phyloP scores from a whole-genome alignment of 2,797 vertebrate species.

The Takifugu ocellatus region DNA sequence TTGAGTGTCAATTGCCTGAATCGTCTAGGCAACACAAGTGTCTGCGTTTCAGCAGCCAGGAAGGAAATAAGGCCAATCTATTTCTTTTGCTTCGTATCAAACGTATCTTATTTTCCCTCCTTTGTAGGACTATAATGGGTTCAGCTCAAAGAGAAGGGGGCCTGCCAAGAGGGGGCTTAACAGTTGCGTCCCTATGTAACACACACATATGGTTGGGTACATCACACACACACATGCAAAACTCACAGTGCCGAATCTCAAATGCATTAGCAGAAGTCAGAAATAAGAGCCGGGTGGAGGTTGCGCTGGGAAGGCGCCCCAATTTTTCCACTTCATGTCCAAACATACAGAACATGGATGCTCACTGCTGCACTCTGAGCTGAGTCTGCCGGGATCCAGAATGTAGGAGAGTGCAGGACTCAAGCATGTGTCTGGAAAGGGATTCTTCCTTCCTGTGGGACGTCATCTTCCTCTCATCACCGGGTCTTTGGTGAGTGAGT shows the following conservation, averaged over 20 bases:
- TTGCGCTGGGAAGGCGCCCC: conserved; percentile 34
- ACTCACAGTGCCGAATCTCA: conserved; percentile 39
- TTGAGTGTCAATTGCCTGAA: conserved; percentile 78
- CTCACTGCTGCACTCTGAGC: conserved; percentile 35
- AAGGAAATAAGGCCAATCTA: conserved; percentile 79
- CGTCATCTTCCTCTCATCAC: conserved; percentile 58
- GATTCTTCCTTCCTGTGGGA: conserved; percentile 48
- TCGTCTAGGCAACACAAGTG: conserved; percentile 73
- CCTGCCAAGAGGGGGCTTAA: conserved; percentile 55
- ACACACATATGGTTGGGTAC: conserved; percentile 38
- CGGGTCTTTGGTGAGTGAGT: conserved; percentile 32
- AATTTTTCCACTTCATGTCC: conserved; percentile 28
- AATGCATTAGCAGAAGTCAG: conserved; percentile 37
- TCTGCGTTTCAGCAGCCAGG: conserved; percentile 60
- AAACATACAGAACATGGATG: conserved; percentile 15
- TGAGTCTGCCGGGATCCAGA: conserved; percentile 25
- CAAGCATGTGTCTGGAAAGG: conserved; percentile 27
- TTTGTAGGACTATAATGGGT: conserved; percentile 66
- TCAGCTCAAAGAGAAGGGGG: conserved; percentile 53
- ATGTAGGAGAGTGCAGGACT: conserved; percentile 16
- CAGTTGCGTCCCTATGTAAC: conserved; percentile 48
- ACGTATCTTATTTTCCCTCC: conserved; percentile 53
- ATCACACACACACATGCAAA: conserved; percentile 14
- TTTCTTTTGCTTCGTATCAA: conserved; percentile 76
- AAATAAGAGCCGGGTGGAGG: conserved; percentile 35